These are phyloP conservation scores for Drosophila hawaiiensis DNA, from an alignment of 2,888 invertebrate species.

Conservation along the genomic window DNA sequence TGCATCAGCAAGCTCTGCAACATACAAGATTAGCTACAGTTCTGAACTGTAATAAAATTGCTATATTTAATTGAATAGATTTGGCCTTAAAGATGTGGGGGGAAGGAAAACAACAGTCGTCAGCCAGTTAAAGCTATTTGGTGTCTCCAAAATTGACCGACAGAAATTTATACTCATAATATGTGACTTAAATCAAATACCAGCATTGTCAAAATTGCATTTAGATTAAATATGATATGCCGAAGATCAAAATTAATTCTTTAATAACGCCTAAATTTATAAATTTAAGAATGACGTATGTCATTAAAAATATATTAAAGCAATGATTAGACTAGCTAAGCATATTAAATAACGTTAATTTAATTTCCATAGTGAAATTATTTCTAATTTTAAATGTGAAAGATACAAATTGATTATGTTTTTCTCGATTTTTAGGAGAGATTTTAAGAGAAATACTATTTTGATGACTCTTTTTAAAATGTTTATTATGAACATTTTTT, in stretches of 20 bases:
- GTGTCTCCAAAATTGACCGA: not conserved
- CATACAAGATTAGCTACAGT: not conserved
- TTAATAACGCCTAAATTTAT: not conserved
- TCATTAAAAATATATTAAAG: not conserved
- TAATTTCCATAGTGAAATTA: no score
- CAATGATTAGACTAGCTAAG: not conserved
- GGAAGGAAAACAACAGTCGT: not conserved
- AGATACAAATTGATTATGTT: not conserved
- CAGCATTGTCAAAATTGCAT: not conserved
- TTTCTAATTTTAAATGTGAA: not conserved
- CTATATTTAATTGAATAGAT: not conserved
- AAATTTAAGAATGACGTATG: no score
- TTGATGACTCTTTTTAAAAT: not conserved
- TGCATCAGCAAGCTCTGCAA: constrained; percentile 3
- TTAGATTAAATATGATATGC: not conserved
- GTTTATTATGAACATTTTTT: not conserved
- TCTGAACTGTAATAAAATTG: not conserved
- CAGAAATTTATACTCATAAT: not conserved
- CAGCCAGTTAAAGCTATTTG: not conserved
- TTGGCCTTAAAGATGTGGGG: not conserved
- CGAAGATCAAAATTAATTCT: not conserved
- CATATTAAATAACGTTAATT: no score
- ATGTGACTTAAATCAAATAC: not conserved
- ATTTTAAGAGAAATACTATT: no score
- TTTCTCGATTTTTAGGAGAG: not conserved